A percentile compares a stretch with the other conserved stretches of the same genome.
Evolutionary conservation across 2,113 vertebrate genomes (phyloP).

Genomic region (Callospermophilus lateralis): DNA sequence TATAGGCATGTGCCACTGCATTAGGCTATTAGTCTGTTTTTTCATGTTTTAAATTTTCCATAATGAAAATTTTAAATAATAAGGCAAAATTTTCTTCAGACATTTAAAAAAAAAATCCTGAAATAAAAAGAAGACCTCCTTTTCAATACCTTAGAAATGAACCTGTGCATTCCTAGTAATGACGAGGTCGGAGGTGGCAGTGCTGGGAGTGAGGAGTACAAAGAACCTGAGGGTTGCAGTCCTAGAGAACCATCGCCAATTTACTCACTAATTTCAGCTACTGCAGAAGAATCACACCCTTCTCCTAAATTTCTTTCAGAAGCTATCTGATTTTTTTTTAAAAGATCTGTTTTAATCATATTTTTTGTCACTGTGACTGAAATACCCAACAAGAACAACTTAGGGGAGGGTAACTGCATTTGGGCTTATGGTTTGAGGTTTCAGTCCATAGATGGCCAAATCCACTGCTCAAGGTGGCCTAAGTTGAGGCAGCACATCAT

Average conservation of each 20-base stretch:
- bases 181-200: not conserved
- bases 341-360: not conserved
- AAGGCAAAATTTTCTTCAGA: conserved; percentile 25
- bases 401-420: no score
- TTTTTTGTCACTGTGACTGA: no score
- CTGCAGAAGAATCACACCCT: not conserved
- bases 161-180: not conserved
- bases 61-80: not conserved
- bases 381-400: no score
- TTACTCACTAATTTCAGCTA: not conserved
- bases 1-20: no score
- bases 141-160: not conserved
- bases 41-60: not conserved
- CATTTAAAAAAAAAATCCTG: not conserved
- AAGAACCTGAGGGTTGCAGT: not conserved
- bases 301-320: not conserved
- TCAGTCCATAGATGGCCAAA: no score
- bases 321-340: not conserved
- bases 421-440: no score
- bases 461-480: no score
- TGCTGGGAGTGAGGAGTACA: rapidly evolving
- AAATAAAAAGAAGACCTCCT: not conserved
- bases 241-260: not conserved
- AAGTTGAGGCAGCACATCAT: no score
- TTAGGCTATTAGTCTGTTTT: not conserved